A percentile compares a stretch with the other conserved stretches of the same genome.
These are phyloP conservation scores for Drosophila siamana DNA, from an alignment of 2,888 invertebrate species.

Conservation along the genomic window DNA sequence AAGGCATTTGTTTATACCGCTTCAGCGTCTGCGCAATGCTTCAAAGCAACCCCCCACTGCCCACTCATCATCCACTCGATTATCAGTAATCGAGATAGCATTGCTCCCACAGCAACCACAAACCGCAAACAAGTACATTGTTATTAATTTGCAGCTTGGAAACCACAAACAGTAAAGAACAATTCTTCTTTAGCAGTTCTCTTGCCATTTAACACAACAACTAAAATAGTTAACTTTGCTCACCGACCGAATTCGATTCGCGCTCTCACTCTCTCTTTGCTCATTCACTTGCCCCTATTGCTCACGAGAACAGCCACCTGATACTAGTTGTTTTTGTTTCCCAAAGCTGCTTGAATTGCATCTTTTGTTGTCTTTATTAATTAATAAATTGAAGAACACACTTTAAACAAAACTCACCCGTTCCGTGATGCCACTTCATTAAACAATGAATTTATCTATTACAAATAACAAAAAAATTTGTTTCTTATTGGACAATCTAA, in stretches of 20 bases:
- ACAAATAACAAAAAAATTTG: neutral
- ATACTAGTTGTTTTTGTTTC: slow-evolving; percentile 47
- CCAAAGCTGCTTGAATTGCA: slow-evolving; percentile 8
- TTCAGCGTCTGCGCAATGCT: slow-evolving; percentile 63
- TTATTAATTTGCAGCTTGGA: slow-evolving; percentile 9
- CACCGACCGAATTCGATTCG: neutral
- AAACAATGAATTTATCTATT: slow-evolving; percentile 16
- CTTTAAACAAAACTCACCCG: slow-evolving; percentile 43
- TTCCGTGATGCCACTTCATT: slow-evolving; percentile 39
- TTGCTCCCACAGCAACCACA: slow-evolving; percentile 4
- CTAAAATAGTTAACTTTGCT: neutral
- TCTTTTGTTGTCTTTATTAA: neutral
- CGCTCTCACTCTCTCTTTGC: slow-evolving; percentile 1
- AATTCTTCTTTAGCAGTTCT: slow-evolving; percentile 1
- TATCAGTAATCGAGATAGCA: slow-evolving; percentile 10
- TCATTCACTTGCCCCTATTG: neutral
- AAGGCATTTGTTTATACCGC: slow-evolving; percentile 75
- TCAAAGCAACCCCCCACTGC: slow-evolving; percentile 1
- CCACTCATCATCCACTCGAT: neutral
- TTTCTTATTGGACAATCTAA: neutral
- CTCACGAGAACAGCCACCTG: slow-evolving; percentile 13
- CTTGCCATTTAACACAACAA: slow-evolving; percentile 8
- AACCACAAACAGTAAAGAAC: slow-evolving; percentile 14
- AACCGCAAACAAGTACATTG: slow-evolving; percentile 6
- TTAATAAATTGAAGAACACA: slow-evolving; percentile 6